These are phyloP conservation scores for Agrypnia vestita DNA, from an alignment of 1,140 invertebrate genomes.

Conservation along the genomic window DNA sequence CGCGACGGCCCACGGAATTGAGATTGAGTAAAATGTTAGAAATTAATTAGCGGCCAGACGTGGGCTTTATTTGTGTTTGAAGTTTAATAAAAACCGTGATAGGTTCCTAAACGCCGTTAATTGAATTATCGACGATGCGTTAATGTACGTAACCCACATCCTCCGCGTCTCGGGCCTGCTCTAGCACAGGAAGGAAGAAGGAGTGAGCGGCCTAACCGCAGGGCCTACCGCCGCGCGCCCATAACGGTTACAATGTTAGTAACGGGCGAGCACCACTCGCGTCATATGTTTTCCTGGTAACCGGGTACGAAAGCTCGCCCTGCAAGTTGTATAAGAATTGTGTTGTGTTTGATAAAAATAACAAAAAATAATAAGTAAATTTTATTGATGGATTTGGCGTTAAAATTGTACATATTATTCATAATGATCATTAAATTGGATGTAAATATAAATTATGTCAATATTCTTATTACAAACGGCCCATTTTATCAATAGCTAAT, in stretches of 20 bases:
- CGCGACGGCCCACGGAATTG: too few relatives aligned
- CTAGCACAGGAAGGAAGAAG: slow-evolving; percentile 20
- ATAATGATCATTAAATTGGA: too few relatives aligned
- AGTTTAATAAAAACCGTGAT: slow-evolving; percentile 47
- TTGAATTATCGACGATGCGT: slow-evolving; percentile 53
- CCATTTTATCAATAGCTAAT: too few relatives aligned
- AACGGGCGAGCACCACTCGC: background rate
- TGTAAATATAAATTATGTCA: too few relatives aligned
- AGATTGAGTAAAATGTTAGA: slow-evolving; percentile 10
- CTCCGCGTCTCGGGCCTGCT: background rate
- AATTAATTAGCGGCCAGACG: slow-evolving; percentile 48
- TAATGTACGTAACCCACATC: slow-evolving; percentile 52
- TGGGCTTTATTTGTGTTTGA: slow-evolving; percentile 36
- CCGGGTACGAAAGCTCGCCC: too few relatives aligned
- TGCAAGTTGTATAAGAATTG: too few relatives aligned
- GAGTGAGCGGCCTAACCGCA: slow-evolving; percentile 9
- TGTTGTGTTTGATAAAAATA: too few relatives aligned
- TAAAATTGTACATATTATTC: too few relatives aligned
- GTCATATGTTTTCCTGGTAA: slow-evolving; percentile 13
- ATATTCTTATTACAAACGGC: too few relatives aligned
- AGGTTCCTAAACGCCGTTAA: slow-evolving; percentile 54
- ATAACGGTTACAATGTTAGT: slow-evolving; percentile 9
- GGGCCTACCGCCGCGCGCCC: slow-evolving; percentile 30
- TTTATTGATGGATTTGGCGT: too few relatives aligned
- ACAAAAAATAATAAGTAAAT: too few relatives aligned